Conservation (phyloP, 2,113 vertebrate species). For the Chamaea fasciata region DNA sequence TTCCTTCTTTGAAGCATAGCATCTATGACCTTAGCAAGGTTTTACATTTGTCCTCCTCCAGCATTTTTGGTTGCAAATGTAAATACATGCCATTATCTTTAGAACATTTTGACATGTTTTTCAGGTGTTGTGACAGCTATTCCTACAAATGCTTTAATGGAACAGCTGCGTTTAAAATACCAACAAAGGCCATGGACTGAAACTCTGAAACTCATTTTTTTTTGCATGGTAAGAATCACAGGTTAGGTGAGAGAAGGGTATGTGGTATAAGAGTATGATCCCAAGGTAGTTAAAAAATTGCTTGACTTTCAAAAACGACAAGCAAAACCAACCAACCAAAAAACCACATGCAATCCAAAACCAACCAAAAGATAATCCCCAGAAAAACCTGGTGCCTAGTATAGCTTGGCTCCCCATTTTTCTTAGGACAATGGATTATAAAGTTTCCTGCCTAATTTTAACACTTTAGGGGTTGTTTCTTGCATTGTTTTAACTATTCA, state of each 20-base stretch:
- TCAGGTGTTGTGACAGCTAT: neutral
- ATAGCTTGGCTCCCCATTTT: neutral
- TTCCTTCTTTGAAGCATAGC: neutral
- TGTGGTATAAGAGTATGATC: neutral
- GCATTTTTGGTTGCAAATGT: neutral
- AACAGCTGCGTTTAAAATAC: conserved; percentile 74
- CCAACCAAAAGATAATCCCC: neutral
- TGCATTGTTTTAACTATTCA: neutral
- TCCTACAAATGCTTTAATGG: conserved; percentile 54
- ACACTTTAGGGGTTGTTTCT: neutral
- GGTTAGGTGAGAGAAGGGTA: neutral
- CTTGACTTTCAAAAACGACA: neutral
- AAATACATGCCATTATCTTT: neutral
- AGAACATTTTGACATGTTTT: conserved; percentile 8
- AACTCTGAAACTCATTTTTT: conserved; percentile 78
- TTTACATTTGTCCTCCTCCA: neutral
- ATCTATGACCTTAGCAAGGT: neutral
- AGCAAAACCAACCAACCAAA: neutral
- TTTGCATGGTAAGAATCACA: conserved; percentile 76
- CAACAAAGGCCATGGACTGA: conserved; percentile 79
- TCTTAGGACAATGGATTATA: neutral
- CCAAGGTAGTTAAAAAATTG: neutral
- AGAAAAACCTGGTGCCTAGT: neutral
- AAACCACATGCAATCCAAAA: neutral
- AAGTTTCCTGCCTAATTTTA: neutral